Evolutionary conservation across 1,140 invertebrate genomes (phyloP).

Genomic region (Rhyacophila brunnea): DNA sequence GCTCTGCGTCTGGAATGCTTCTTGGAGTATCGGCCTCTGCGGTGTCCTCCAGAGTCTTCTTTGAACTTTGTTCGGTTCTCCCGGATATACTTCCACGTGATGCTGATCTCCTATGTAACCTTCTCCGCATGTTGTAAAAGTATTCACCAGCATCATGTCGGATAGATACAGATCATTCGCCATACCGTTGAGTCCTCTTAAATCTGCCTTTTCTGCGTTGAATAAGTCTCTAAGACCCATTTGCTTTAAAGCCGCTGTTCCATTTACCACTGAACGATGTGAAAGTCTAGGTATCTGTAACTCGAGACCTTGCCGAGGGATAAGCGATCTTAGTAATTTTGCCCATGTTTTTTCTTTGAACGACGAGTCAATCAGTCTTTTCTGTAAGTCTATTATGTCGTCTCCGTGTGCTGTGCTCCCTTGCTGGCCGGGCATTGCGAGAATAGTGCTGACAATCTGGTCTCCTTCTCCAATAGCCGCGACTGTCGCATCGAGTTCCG

Average conservation of each 20-base stretch:
- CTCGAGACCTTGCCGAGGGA: constrained; percentile 71
- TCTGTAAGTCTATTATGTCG: constrained; percentile 70
- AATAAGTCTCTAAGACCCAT: constrained; percentile 82
- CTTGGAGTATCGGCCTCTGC: constrained; percentile 29
- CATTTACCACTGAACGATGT: constrained; percentile 76
- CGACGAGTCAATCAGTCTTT: constrained; percentile 63
- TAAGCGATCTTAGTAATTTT: constrained; percentile 67
- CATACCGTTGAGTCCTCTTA: constrained; percentile 74
- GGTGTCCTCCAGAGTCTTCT: constrained; percentile 25
- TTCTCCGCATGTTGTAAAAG: constrained; percentile 78
- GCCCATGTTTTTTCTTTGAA: constrained; percentile 71
- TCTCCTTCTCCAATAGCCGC: constrained; percentile 69
- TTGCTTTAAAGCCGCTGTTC: constrained; percentile 69
- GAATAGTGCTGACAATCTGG: constrained; percentile 71
- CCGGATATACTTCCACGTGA: constrained; percentile 76
- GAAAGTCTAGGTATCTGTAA: constrained; percentile 80
- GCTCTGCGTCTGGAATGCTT: constrained; percentile 34
- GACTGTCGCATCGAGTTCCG: constrained; percentile 76
- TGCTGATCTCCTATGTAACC: constrained; percentile 68
- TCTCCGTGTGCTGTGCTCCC: constrained; percentile 72
- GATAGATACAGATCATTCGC: constrained; percentile 73
- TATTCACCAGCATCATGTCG: constrained; percentile 76
- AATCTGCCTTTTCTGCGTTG: constrained; percentile 67
- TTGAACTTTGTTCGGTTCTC: constrained; percentile 50
- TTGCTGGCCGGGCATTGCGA: constrained; percentile 77